Evolutionary conservation across 2,888 invertebrate genomes (phyloP).

Genomic region (Papilio demoleus): DNA sequence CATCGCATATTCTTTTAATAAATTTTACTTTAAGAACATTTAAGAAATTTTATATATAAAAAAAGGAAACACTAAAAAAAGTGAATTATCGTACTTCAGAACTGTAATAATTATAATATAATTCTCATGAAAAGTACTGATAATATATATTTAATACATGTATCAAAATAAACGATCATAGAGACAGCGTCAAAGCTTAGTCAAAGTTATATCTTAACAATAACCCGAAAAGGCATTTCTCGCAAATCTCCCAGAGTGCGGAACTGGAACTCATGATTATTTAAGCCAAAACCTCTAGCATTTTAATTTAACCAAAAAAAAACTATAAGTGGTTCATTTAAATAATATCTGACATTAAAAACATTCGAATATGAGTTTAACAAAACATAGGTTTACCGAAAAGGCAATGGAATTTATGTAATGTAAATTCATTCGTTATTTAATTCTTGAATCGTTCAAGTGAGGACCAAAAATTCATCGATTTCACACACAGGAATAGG

Average conservation of each 20-base stretch:
- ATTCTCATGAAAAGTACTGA: background rate
- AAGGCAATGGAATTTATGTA: too few species aligned
- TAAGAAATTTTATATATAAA: background rate
- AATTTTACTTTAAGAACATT: constrained; percentile 12
- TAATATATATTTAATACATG: too few species aligned
- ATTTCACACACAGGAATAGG: constrained; percentile 25
- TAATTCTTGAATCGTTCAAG: constrained; percentile 7
- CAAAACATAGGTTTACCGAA: too few species aligned
- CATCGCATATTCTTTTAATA: background rate
- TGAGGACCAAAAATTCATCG: constrained; percentile 7
- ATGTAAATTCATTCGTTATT: background rate
- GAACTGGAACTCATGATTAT: constrained; percentile 7
- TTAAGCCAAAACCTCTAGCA: background rate
- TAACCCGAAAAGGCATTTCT: background rate
- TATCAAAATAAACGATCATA: too few species aligned
- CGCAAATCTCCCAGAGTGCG: background rate
- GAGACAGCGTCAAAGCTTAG: too few species aligned
- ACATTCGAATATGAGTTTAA: too few species aligned
- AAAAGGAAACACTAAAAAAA: background rate
- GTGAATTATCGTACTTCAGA: background rate
- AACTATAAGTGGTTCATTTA: too few species aligned
- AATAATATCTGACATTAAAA: too few species aligned
- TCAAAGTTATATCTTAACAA: too few species aligned
- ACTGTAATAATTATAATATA: background rate
- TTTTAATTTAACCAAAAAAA: too few species aligned